Base-by-base conservation (phyloP, 2,888 invertebrate genomes). In the Unio delphinus region DNA sequence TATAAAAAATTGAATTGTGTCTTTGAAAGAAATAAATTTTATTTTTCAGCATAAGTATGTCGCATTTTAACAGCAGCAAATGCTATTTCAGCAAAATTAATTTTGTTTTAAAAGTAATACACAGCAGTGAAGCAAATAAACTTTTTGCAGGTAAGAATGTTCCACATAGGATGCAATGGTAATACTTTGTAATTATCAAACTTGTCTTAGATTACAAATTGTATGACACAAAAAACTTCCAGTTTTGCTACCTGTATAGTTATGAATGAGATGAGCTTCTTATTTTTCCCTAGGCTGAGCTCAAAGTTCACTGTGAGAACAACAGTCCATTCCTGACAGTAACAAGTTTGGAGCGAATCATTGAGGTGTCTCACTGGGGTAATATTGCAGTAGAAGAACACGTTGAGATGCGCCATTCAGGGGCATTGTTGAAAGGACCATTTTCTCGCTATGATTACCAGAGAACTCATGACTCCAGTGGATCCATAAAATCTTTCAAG, bases 341-440 rank as follows among this genome's bases (percentile, higher is more conserved):
- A 0, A 95, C 95, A 0, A 92, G 93, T 62, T 90, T 99, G 80
- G 95, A 95, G 82, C 93, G 99, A 64, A 91, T 93, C 0, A 95
- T 99, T 83, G 99, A 99, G 91, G 94, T 99, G 3, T 99, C 99
- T 0, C 99, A 99, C 89, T 99, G 99, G 99, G 99, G 99, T 15
- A 98, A 99, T 87, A 96, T 99, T 84, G 99, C 99, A 30, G 93
- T 99, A 0, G 98, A 99, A 89, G 99, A 99, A 89, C 94, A 94
- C 11, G 93, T 99, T 80, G 96, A 98, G 89, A 92, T 99, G 78
- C 92, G 94, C 28, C 99, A 99, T 87, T 94, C 95, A 62, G 99
- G 99, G 60, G 99, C 99, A 18, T 92, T 93, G 76, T 91, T 99
- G 59, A 97, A 98, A 88, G 97, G 97, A 0, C 94, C 97, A 3